Conservation (phyloP, 1,140 invertebrate species). For the Drosophila pandora region DNA sequence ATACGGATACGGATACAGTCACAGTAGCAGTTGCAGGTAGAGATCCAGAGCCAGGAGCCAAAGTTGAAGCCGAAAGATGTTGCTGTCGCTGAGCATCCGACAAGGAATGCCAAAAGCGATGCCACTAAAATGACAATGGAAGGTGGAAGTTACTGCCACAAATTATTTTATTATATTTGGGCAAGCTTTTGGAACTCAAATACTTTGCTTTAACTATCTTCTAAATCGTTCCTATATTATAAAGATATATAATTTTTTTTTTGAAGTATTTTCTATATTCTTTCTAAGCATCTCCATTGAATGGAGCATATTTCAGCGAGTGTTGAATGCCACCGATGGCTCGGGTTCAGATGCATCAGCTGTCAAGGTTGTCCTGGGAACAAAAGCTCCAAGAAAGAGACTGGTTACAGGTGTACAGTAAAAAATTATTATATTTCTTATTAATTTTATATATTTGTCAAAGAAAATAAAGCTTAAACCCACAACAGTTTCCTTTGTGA, state of each 20-base stretch:
- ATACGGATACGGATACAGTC: slow-evolving; percentile 1
- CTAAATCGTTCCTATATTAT: neutral
- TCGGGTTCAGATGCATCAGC: slow-evolving; percentile 32
- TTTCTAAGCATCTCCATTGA: slow-evolving; percentile 20
- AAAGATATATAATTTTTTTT: no score
- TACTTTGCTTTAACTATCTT: neutral
- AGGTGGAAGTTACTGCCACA: slow-evolving; percentile 2
- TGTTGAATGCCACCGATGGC: slow-evolving; percentile 59
- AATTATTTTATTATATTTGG: neutral
- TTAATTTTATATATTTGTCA: neutral
- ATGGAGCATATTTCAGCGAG: slow-evolving; percentile 65
- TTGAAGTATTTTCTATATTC: neutral
- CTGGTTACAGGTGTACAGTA: neutral
- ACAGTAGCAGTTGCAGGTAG: slow-evolving; percentile 4
- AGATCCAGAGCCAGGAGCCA: slow-evolving; percentile 15
- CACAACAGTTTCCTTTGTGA: no score
- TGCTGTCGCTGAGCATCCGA: slow-evolving; percentile 1
- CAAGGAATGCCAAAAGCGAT: slow-evolving; percentile 4
- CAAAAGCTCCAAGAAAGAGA: slow-evolving; percentile 50
- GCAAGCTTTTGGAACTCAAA: neutral
- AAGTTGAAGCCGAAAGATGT: slow-evolving; percentile 10
- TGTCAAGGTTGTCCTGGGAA: slow-evolving; percentile 71
- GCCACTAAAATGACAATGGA: slow-evolving; percentile 10
- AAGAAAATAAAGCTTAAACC: no score
- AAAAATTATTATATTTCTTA: neutral